A percentile compares a stretch with the other conserved stretches of the same genome.
phyloP scores from a whole-genome alignment of 2,888 invertebrate genomes.

The Polydrusus pterygomalis region DNA sequence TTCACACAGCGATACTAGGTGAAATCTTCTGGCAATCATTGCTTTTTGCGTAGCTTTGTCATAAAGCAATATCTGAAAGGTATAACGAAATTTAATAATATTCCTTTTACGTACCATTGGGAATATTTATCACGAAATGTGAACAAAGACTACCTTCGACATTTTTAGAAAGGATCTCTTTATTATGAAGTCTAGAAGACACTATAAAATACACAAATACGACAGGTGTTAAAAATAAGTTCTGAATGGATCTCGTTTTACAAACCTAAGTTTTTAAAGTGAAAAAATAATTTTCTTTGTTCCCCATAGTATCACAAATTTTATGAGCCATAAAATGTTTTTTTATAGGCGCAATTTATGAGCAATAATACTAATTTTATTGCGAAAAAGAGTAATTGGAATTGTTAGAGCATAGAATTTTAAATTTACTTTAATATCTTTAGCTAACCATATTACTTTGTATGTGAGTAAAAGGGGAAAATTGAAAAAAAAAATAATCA shows the following conservation, averaged over 20 bases:
- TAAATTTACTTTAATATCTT: neutral
- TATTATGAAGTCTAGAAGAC: neutral
- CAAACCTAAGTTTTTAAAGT: neutral
- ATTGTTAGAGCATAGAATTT: conserved; percentile 4
- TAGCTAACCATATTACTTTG: neutral
- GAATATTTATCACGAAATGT: neutral
- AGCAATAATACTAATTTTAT: conserved; percentile 8
- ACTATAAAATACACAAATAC: no score
- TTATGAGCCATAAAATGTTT: conserved; percentile 13
- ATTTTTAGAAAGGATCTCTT: neutral
- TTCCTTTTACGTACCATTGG: neutral
- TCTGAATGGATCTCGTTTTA: neutral
- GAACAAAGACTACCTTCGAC: neutral
- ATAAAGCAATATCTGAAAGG: no score
- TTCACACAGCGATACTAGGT: no score
- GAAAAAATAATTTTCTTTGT: neutral
- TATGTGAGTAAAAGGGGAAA: neutral
- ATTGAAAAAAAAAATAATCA: no score
- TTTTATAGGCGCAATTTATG: conserved; percentile 6
- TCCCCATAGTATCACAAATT: neutral
- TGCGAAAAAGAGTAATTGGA: conserved; percentile 1
- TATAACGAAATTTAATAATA: neutral
- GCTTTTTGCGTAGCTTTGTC: no score
- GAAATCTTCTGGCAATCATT: no score
- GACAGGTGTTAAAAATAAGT: neutral